A percentile compares a stretch with the other conserved stretches of the same genome.
Conservation (phyloP, 1,140 invertebrate species). For the Whitmania pigra region DNA sequence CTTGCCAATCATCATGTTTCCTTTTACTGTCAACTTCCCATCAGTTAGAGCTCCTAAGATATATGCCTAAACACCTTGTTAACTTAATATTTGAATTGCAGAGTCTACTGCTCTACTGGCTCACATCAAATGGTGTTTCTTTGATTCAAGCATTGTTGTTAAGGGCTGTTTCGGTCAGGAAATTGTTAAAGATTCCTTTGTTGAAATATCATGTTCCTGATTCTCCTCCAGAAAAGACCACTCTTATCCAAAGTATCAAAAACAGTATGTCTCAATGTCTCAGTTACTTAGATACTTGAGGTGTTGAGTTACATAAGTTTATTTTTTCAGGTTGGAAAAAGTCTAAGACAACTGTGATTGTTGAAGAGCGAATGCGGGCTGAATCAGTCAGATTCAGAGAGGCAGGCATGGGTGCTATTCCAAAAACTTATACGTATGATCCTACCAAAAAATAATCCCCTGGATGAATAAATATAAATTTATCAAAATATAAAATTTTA, state of each 20-base stretch:
- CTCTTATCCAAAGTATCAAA: conserved; percentile 63
- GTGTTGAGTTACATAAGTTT: neutral
- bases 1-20: conserved; percentile 67
- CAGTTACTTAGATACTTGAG: conserved; percentile 12
- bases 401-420: conserved; percentile 67
- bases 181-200: conserved; percentile 64
- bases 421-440: conserved; percentile 74
- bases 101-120: conserved; percentile 82
- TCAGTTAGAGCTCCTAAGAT: conserved; percentile 47
- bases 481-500: too few relatives aligned
- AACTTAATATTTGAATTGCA: conserved; percentile 35
- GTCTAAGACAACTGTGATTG: conserved; percentile 61
- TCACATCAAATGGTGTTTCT: conserved; percentile 73
- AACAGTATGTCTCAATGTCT: conserved; percentile 60
- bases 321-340: conserved; percentile 60
- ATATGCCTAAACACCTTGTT: neutral
- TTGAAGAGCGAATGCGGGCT: conserved; percentile 59
- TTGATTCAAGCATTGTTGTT: conserved; percentile 66
- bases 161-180: conserved; percentile 58
- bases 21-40: conserved; percentile 77
- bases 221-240: conserved; percentile 53
- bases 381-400: conserved; percentile 66
- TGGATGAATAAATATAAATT: neutral
- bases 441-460: conserved; percentile 51
- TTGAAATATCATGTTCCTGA: conserved; percentile 48